phyloP scores from a whole-genome alignment of 1,140 invertebrate species.

The Ceratitis capitata region DNA sequence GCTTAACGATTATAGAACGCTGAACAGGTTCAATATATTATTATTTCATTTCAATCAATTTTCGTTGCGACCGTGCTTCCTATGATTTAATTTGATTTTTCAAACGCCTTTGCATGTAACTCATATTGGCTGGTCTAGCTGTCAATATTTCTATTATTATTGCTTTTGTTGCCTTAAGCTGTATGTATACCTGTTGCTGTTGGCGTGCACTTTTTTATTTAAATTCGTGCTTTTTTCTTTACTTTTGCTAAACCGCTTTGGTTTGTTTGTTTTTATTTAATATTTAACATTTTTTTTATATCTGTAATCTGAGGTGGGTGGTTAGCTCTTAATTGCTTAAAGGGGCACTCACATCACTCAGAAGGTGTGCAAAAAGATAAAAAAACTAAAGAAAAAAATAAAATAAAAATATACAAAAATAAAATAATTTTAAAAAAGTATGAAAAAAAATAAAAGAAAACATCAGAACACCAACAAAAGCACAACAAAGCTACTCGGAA shows the following conservation, averaged over 20 bases:
- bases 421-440: no score
- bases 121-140: neutral
- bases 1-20: neutral
- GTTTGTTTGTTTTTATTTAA: neutral
- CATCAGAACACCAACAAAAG: no score
- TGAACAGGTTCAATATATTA: neutral
- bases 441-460: no score
- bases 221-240: neutral
- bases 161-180: neutral
- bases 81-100: conserved; percentile 33
- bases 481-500: no score
- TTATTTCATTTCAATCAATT: neutral
- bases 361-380: neutral
- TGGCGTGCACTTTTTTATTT: neutral
- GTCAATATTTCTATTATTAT: neutral
- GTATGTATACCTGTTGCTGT: conserved; percentile 1
- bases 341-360: conserved; percentile 13
- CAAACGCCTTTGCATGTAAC: neutral
- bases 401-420: no score
- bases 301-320: neutral
- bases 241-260: neutral
- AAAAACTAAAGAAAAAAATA: neutral
- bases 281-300: no score
- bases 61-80: neutral
- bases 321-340: conserved; percentile 29